Evolutionary conservation across 2,113 vertebrate species (phyloP).

Genomic region (Zosterops lateralis): DNA sequence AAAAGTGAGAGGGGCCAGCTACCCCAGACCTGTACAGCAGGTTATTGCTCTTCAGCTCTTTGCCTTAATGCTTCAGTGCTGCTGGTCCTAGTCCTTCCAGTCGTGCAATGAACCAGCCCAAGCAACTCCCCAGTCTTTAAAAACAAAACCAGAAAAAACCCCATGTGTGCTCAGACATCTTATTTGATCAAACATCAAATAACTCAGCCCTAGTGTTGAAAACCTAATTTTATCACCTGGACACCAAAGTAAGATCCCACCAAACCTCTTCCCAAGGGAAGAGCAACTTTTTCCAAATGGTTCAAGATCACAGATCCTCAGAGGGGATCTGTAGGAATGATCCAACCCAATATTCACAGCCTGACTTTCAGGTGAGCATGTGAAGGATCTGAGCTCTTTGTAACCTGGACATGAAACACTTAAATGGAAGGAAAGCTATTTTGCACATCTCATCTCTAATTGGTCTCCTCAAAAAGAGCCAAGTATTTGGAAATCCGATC

Average conservation of each 20-base stretch:
- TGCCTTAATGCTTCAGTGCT: not conserved
- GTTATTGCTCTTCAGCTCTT: not conserved
- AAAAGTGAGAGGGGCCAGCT: not conserved
- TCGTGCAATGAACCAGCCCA: not conserved
- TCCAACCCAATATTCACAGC: not conserved
- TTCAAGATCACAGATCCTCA: not conserved
- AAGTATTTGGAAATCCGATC: not conserved
- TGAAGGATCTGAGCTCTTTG: not conserved
- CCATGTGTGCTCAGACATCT: not conserved
- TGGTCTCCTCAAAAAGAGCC: not conserved
- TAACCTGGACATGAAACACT: not conserved
- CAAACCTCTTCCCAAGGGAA: not conserved
- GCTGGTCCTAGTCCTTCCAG: not conserved
- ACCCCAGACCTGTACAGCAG: conserved; percentile 13
- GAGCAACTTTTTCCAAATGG: not conserved
- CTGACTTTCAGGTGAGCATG: not conserved
- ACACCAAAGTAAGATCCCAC: not conserved
- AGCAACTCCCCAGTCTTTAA: not conserved
- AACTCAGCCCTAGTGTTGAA: not conserved
- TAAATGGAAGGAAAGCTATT: not conserved
- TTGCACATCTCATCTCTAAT: not conserved
- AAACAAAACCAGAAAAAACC: not conserved
- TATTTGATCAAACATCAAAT: too few species aligned
- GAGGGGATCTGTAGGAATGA: not conserved
- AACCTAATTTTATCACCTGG: not conserved